These are phyloP conservation scores for Trissolcus japonicus DNA, from an alignment of 2,888 invertebrate genomes.

Conservation along the genomic window DNA sequence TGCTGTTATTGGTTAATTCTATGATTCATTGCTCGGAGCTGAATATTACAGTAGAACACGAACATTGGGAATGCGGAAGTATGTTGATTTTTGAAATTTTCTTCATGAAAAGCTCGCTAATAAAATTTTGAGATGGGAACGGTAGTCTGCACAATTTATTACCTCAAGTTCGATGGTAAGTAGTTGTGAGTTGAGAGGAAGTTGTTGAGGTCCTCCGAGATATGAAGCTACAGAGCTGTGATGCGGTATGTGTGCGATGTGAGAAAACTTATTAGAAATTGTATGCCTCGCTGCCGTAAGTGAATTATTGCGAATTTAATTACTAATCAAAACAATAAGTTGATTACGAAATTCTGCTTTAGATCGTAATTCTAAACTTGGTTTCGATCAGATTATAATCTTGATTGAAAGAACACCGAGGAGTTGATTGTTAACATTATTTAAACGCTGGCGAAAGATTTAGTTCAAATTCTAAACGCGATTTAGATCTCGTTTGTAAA, in stretches of 20 bases:
- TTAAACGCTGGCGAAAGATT: too few relatives aligned
- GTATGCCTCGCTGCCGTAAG: constrained; percentile 14
- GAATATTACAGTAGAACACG: neutral
- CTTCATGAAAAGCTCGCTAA: constrained; percentile 12
- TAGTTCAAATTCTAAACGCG: neutral
- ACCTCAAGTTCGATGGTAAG: constrained; percentile 53
- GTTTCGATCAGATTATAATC: too few relatives aligned
- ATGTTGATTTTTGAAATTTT: constrained; percentile 20
- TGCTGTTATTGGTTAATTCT: constrained; percentile 1
- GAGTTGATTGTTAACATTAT: too few relatives aligned
- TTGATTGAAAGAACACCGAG: too few relatives aligned
- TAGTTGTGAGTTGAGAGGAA: constrained; percentile 43
- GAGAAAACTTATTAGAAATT: constrained; percentile 39
- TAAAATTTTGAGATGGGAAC: constrained; percentile 16
- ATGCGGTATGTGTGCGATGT: constrained; percentile 27
- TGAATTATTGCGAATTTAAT: constrained; percentile 26
- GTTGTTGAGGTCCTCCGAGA: constrained; percentile 47
- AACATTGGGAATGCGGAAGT: constrained; percentile 2
- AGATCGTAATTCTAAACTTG: too few relatives aligned
- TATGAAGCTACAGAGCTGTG: constrained; percentile 28
- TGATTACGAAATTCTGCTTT: neutral
- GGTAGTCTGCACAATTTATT: constrained; percentile 54
- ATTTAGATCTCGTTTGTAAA: constrained; percentile 25
- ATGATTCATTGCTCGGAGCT: neutral
- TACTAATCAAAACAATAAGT: constrained; percentile 1